These are phyloP conservation scores for Mus spretus DNA, from an alignment of 2,797 vertebrate species.

Conservation along the genomic window DNA sequence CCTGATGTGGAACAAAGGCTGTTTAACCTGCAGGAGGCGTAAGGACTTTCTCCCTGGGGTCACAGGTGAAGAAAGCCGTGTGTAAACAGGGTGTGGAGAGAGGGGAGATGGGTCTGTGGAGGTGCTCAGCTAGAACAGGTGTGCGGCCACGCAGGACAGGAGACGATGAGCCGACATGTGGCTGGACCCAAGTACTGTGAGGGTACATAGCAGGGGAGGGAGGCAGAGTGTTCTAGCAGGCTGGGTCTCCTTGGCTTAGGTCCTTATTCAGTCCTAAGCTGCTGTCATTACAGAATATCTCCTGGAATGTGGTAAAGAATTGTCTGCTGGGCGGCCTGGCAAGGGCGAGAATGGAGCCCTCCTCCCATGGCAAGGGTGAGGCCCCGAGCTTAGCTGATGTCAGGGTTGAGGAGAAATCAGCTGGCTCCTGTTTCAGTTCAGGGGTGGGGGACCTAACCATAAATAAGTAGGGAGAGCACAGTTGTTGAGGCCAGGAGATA, in stretches of 20 bases:
- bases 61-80: neutral
- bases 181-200: neutral
- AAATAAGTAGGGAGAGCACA: too few species aligned
- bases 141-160: neutral
- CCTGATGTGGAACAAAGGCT: neutral
- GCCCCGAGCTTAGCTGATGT: neutral
- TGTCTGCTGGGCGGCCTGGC: neutral
- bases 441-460: neutral
- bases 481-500: neutral
- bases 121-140: neutral
- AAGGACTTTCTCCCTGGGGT: too few species aligned
- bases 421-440: neutral
- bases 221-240: neutral
- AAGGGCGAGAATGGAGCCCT: neutral
- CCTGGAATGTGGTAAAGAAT: neutral
- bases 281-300: neutral
- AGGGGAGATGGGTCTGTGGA: neutral
- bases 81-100: neutral
- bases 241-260: neutral
- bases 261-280: neutral
- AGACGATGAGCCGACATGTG: neutral
- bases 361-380: fast-evolving
- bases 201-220: neutral
- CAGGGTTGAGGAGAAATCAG: neutral
- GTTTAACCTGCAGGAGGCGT: neutral